Evolutionary conservation across 2,797 vertebrate species (phyloP), one percentile per base, ranked within the genome.

Genomic region (Chaunax sp.): DNA sequence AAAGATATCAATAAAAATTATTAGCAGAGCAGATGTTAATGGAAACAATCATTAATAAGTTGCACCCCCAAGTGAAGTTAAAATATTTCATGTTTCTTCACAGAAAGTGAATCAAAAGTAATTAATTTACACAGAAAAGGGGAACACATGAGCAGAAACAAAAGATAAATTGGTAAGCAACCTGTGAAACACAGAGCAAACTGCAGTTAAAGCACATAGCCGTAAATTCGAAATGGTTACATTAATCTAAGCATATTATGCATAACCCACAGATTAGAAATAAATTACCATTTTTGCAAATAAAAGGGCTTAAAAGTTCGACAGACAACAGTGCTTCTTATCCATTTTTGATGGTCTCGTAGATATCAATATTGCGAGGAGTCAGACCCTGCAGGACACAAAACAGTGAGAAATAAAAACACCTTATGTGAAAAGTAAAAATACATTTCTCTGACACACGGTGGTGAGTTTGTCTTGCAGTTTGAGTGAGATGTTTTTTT

Each of bases 341-440:
- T 90, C 70, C 12, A n/a, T 37, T 37, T 9, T 18, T 59, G 64
- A 94, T 88, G 43, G 85, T 91, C 58, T 94, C 91, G 3, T 94
- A 94, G 43, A 78, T 84, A 33, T 93, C 92, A 2, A 10, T 9
- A 4, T 7, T 76, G 0, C 33, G 64, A 6, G 46, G 46, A 0
- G 57, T 63, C 76, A 94, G 84, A 69, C 86, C 92, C 93, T 94
- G 78, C 37, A 46, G 26, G 61, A 58, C 33, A 37, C 13, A 37
- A 13, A 37, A 10, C 3, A 4, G 13, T n/a, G n/a, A n/a, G 12
- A 11, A 14, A 28, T 19, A 23, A 13, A 13, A 15, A 22, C 25
- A 18, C 28, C n/a, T n/a, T n/a, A n/a, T n/a, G n/a, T n/a, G n/a
- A 20, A 9, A 28, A 3, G 13, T 40, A 2, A 6, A 46, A 20